Evolutionary conservation across 2,888 invertebrate species (phyloP), one percentile per base, ranked within the genome.

Genomic region (Erebia ligea): DNA sequence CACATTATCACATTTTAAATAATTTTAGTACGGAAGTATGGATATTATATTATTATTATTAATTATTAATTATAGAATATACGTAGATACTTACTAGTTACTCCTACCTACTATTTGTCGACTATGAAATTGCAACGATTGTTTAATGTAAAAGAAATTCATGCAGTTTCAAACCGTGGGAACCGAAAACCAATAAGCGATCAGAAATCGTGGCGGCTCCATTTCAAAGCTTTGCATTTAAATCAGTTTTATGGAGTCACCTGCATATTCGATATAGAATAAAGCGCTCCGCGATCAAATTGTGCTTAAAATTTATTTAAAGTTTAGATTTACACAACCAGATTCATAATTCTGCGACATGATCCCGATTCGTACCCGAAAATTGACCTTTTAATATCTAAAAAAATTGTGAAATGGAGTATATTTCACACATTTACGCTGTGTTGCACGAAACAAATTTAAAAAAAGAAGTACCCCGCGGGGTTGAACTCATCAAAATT

Each of bases 191-290:
- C 65, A 65, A 65, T 71, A 72, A 73, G 69, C 73, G 73, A 76
- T 76, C 65, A 69, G 68, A 75, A 73, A 72, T 72, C 74, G 72
- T 66, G 68, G 69, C 70, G 63, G 75, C 74, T 77, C 77, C 76
- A 76, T 76, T 75, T 68, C 69, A 76, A 78, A 77, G 77, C 77
- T 77, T 78, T 79, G 79, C 78, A 79, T 78, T 78, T 78, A 77
- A 78, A 79, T 78, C 75, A 77, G 77, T 74, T 73, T 75, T 72
- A 75, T 73, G 75, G 70, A 73, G 73, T 72, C 73, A 76, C 73
- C 71, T 79, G 74, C 69, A 76, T 75, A 75, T 73, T 73, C 68
- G 68, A 73, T 65, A 75, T 59, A 65, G 65, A 65, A 56, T 65
- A 52, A 25, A 40, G 50, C 34, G 45, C 48, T 6, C 17, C 17